These are phyloP conservation scores for Gerris buenoi DNA, from an alignment of 1,140 invertebrate genomes.

Conservation along the genomic window DNA sequence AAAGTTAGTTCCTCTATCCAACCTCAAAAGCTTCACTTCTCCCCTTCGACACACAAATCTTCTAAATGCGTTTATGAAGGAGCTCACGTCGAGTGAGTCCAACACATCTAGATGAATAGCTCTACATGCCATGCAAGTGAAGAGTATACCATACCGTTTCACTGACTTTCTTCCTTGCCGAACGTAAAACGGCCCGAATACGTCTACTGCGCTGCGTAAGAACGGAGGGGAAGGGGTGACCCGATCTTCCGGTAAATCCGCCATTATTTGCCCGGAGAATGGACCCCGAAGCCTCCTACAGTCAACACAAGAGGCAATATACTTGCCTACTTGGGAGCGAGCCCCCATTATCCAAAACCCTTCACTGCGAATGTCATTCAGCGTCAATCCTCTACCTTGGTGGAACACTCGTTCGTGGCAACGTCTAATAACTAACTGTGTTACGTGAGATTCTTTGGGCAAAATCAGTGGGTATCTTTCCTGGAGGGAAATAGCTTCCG, in stretches of 20 bases:
- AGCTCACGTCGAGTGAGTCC: too few relatives aligned
- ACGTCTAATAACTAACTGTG: too few relatives aligned
- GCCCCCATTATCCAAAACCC: background rate
- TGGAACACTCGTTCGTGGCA: too few relatives aligned
- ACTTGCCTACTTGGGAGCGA: background rate
- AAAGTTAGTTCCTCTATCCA: background rate
- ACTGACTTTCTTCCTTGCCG: background rate
- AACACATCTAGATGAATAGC: too few relatives aligned
- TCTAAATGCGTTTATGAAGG: background rate
- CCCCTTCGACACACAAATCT: background rate
- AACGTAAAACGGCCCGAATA: background rate
- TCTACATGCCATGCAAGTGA: background rate
- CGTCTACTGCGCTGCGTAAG: too few relatives aligned
- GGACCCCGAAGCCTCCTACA: background rate
- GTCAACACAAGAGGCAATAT: background rate
- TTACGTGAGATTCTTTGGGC: too few relatives aligned
- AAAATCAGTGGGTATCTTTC: too few relatives aligned
- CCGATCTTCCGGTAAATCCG: background rate
- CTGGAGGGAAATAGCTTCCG: too few relatives aligned
- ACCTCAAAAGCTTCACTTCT: background rate
- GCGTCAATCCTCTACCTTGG: too few relatives aligned
- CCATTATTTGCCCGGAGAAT: background rate
- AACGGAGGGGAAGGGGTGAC: background rate
- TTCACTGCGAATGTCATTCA: background rate
- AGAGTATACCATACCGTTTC: background rate